phyloP scores from a whole-genome alignment of 2,888 invertebrate species.

The Ernsta delagoae region DNA sequence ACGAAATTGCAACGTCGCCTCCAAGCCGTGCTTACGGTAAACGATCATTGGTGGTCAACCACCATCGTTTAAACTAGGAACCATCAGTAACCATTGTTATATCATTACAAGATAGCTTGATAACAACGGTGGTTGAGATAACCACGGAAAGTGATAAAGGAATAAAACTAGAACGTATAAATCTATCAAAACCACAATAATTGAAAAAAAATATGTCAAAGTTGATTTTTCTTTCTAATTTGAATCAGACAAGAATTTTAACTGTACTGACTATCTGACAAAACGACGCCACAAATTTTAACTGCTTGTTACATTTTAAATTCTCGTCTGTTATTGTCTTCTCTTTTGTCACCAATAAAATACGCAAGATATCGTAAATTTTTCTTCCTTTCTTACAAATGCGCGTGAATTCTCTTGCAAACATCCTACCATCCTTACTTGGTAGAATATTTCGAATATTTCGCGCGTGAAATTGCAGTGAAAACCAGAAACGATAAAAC shows the following conservation, averaged over 20 bases:
- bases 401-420: neutral
- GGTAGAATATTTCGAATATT: slow-evolving; percentile 23
- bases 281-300: too few relatives aligned
- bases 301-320: too few relatives aligned
- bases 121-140: neutral
- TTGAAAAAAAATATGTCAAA: neutral
- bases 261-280: too few relatives aligned
- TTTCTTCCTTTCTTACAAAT: neutral
- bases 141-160: neutral
- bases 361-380: too few relatives aligned
- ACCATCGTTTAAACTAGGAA: slow-evolving; percentile 6
- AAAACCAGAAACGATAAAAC: slow-evolving; percentile 23
- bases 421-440: neutral
- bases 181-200: neutral
- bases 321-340: neutral
- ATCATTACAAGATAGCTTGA: neutral
- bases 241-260: too few relatives aligned
- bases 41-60: slow-evolving; percentile 28
- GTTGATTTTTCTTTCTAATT: neutral
- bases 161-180: neutral
- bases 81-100: slow-evolving; percentile 15
- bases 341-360: too few relatives aligned
- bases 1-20: slow-evolving; percentile 38
- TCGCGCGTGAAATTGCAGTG: slow-evolving; percentile 21
- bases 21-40: slow-evolving; percentile 31